These are phyloP conservation scores for Platycercus adscitus DNA, from an alignment of 2,113 vertebrate genomes.

Conservation along the genomic window DNA sequence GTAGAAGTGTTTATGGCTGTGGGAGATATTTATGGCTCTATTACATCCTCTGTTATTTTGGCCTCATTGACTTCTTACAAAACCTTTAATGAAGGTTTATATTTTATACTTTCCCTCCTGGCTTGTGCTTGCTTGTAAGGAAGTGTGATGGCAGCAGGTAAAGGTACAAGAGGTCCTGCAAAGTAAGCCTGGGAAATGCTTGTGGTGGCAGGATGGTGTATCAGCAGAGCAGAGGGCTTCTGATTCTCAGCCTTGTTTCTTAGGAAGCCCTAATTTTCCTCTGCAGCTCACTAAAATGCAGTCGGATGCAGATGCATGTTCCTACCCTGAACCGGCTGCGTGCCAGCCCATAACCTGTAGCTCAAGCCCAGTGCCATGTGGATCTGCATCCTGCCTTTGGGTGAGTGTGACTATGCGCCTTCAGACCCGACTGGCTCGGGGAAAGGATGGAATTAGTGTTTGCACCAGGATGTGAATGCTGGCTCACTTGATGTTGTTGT, in stretches of 20 bases:
- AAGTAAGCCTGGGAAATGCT: neutral
- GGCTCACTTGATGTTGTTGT: neutral
- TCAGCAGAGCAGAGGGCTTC: neutral
- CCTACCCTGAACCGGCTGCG: neutral
- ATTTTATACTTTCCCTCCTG: conserved; percentile 8
- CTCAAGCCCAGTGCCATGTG: neutral
- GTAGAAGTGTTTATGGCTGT: conserved; percentile 52
- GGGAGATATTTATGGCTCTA: conserved; percentile 51
- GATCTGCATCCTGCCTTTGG: neutral
- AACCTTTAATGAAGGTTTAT: conserved; percentile 44
- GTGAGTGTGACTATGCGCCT: neutral
- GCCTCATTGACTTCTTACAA: conserved; percentile 25
- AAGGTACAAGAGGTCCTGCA: neutral
- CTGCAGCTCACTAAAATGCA: accelerated
- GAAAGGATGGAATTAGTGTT: neutral
- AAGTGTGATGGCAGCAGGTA: neutral
- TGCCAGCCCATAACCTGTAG: neutral
- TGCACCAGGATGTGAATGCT: neutral
- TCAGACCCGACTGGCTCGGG: neutral
- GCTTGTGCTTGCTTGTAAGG: neutral
- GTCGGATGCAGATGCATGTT: neutral
- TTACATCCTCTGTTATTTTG: conserved; percentile 51
- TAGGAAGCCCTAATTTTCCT: neutral
- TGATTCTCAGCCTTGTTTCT: neutral
- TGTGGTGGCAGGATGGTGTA: neutral